Evolutionary conservation across 1,140 invertebrate species (phyloP), one percentile per base, ranked within the genome.

Genomic region (Bathynomus jamesi): DNA sequence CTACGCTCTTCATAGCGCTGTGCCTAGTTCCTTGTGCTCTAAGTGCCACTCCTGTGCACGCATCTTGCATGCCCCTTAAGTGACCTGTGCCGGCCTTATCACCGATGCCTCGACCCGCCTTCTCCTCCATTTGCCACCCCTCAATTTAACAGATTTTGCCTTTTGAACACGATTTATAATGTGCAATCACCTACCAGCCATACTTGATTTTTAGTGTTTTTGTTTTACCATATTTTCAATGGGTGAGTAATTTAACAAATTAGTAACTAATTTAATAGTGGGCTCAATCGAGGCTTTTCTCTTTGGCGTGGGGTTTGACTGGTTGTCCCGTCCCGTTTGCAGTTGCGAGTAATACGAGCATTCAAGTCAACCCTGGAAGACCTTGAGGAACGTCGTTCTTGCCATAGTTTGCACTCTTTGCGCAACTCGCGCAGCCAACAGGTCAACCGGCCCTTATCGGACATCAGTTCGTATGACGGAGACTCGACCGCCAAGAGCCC

Each of bases 341-440:
- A 99, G 96, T 91, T 99, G 87, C 93, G 97, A 87, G 97, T 99
- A 86, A 96, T 99, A 86, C 93, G 96, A 87, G 97, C 96, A 83
- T 99, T 99, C 93, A 97, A 95, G 87, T 98, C 95, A 81, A 98
- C 93, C 82, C 87, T 99, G 87, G 97, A 99, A 89, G 97, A 99
- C 87, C 88, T 99, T 86, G 96, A 98, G 87, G 97, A 99, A 86
- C 91, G 94, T 82, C 91, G 94, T 84, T 96, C 95, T 85, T 89
- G 96, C 83, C 94, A 96, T 90, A 95, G 93, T 89, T 91, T 94
- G 86, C 92, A 94, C 87, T 94, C 92, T 85, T 91, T 95, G 85
- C 89, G 92, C 86, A 92, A 89, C 84, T 92, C 89, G 82, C 87
- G 89, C 83, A 90, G 89, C 84, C 91, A 92, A 82, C 89, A 88